Base-by-base conservation (phyloP, 2,113 vertebrate genomes). In the Cavia porcellus region DNA sequence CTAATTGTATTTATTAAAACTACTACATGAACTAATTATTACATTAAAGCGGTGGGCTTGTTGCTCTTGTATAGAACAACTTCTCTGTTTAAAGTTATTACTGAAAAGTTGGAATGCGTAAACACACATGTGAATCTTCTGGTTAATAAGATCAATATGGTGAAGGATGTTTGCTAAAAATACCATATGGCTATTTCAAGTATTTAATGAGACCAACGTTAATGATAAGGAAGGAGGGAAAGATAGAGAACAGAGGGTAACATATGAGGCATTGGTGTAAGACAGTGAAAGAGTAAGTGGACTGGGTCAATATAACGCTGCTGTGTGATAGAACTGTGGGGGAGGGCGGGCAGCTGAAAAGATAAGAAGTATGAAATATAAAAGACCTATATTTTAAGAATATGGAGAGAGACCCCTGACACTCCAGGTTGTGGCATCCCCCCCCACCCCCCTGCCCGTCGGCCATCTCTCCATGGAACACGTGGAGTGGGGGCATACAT, bases 261-360 rank as follows among this genome's bases (percentile, higher is more conserved):
- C 9, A 11, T 24, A 6, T 15, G 17, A 86, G 13, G 12, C 52
- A 15, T 2, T 32, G 15, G 28, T 74, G 62, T 72, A 38, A 1
- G 1, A 45, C 0, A 32, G 1, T 42, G 20, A 25, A 47, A 59
- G 5, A 81, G 6, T 42, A 84, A 64, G 50, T 4, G 15, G 1
- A 4, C 8, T 1, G 5, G 1, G 0, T 32, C 32, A 35, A 35
- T 3, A 8, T 0, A 28, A 32, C 2, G 32, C 1, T 20, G 20
- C 10, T 47, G 32, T 47, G 42, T 50, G 20, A 38, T 38, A 38
- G 38, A 38, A 38, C 38, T 38, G 38, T 38, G 38, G 38, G 38
- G 38, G 38, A 38, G 38, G 38, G 38, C 38, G 38, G 2, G 38
- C 38, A 38, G 38, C 38, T 38, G 38, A 38, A 38, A 38, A 38